Base-by-base conservation (phyloP, 1,140 invertebrate species). In the Zaprionus africanus region DNA sequence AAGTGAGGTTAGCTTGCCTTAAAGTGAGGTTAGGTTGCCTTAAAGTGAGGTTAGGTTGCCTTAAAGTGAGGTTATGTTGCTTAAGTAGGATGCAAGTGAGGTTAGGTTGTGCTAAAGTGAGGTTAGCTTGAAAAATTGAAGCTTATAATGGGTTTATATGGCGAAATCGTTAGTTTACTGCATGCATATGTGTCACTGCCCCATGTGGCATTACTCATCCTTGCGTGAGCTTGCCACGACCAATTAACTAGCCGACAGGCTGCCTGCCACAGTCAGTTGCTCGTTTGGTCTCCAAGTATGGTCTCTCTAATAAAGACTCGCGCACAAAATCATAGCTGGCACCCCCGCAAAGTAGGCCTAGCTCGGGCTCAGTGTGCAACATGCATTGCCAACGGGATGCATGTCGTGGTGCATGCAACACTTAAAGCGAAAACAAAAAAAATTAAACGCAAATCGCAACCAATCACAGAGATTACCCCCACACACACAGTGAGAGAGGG, bases 401-500 rank as follows among this genome's bases (percentile, higher is more conserved):
- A 80, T 76, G 63, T 64, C 83, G 62, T 87, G 84, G 66, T 87
- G 84, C 85, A 85, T 88, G 85, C 85, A 88, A 88, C 84, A 88
- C 84, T 87, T 88, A 76, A 17, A 79, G 74, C 78, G 76, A 81
- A 81, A 90, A 51, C 19, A 51, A 24, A 11, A 51, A 51, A 88
- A 90, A 88, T 88, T 90, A 88, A 88, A 88, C 71, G 85, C 85
- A 88, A 88, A 88, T 88, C 85, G 85, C 82, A 90, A 85, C 85
- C 85, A 90, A 90, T 90, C 85, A 85, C 79, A 90, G 85, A 90
- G 85, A 90, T 90, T 90, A 85, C 86, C 85, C 85, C 79, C 83
- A 66, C 83, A 58, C 81, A 70, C 56, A 65, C 53, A 56, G 15
- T 49, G 57, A 69, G 38, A 56, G 54, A 49, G 31, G 57, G 61